phyloP scores from a whole-genome alignment of 2,888 invertebrate genomes.

The Margaritifera margaritifera region DNA sequence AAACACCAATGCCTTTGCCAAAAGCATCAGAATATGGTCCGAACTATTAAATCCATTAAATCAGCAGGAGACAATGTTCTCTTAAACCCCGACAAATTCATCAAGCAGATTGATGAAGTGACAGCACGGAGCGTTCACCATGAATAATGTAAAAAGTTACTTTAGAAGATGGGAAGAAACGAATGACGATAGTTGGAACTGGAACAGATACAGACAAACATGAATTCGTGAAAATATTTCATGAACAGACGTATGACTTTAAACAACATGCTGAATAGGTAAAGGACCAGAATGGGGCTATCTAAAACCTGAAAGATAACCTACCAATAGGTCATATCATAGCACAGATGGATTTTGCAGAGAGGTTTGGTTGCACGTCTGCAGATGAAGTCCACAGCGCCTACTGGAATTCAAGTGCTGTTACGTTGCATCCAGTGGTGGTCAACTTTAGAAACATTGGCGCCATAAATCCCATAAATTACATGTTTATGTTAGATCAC shows the following conservation, averaged over 20 bases:
- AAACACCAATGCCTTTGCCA: constrained; percentile 14
- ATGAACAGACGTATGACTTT: constrained; percentile 15
- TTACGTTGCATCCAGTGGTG: constrained; percentile 40
- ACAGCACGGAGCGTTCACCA: background rate
- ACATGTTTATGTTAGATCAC: constrained; percentile 32
- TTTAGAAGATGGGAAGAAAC: constrained; percentile 13
- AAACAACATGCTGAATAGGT: constrained; percentile 12
- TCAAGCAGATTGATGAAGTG: background rate
- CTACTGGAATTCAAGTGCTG: constrained; percentile 31
- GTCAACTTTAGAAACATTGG: constrained; percentile 14
- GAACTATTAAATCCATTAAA: constrained; percentile 7
- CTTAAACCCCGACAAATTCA: constrained; percentile 12
- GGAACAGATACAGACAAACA: constrained; percentile 5
- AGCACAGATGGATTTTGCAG: constrained; percentile 38
- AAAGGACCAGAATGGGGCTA: constrained; percentile 19
- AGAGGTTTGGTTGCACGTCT: constrained; percentile 12
- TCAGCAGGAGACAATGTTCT: background rate
- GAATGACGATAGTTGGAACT: constrained; percentile 17
- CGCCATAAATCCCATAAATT: constrained; percentile 18
- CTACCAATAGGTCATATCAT: constrained; percentile 19
- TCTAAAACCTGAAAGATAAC: constrained; percentile 19
- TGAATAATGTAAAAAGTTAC: constrained; percentile 19
- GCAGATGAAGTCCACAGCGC: constrained; percentile 31
- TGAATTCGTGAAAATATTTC: constrained; percentile 3
- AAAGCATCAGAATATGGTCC: constrained; percentile 21